Percentiles rank a stretch among this genome's conserved stretches.
phyloP scores from a whole-genome alignment of 2,888 invertebrate species.

The Tipula helvola region DNA sequence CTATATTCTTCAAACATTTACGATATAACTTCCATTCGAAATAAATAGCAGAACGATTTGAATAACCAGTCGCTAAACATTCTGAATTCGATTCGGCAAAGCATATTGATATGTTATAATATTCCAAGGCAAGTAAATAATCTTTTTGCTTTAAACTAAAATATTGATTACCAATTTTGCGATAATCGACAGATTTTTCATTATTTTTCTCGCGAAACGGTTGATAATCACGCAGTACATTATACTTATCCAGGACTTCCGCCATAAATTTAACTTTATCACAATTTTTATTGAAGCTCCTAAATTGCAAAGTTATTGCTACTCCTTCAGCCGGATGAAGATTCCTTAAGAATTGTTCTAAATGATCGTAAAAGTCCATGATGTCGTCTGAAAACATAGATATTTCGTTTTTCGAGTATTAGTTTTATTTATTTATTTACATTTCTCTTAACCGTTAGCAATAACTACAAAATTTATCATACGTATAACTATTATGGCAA shows the following conservation, averaged over 20 bases:
- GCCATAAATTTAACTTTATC: conserved; percentile 32
- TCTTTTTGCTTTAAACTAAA: conserved; percentile 38
- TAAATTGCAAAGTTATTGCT: conserved; percentile 25
- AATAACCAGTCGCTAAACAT: conserved; percentile 50
- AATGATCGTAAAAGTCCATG: background rate
- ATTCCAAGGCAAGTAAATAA: conserved; percentile 38
- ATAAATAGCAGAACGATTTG: conserved; percentile 66
- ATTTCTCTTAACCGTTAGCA: too few relatives aligned
- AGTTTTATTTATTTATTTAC: too few relatives aligned
- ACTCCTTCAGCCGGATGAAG: background rate
- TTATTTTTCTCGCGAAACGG: conserved; percentile 38
- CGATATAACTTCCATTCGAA: conserved; percentile 48
- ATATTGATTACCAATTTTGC: conserved; percentile 45
- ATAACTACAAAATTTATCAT: too few relatives aligned
- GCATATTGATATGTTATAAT: conserved; percentile 48
- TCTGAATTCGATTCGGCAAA: conserved; percentile 45
- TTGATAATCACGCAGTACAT: conserved; percentile 16
- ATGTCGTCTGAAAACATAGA: background rate
- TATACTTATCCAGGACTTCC: conserved; percentile 22
- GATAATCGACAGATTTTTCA: conserved; percentile 39
- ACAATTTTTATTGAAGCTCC: conserved; percentile 28
- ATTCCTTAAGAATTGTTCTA: background rate
- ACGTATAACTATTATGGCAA: too few relatives aligned
- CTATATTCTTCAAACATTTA: conserved; percentile 56
- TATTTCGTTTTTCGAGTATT: too few relatives aligned